Evolutionary conservation across 2,888 invertebrate genomes (phyloP).

Genomic region (Lysandra coridon): DNA sequence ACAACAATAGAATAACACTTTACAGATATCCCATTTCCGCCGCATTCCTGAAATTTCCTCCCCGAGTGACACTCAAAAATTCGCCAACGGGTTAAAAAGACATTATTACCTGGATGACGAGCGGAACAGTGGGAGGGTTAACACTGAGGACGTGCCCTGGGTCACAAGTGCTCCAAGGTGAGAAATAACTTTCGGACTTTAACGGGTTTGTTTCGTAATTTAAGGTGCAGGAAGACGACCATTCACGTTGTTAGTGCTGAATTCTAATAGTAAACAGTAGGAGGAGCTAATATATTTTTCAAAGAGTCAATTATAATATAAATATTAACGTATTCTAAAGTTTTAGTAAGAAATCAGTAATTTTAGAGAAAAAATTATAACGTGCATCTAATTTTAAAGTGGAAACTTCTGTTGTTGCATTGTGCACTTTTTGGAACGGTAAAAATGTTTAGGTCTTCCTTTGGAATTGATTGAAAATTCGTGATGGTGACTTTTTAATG

Average conservation of each 20-base stretch:
- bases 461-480: no score
- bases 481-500: no score
- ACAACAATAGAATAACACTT: not conserved
- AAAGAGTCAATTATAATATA: not conserved
- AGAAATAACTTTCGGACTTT: not conserved
- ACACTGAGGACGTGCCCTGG: not conserved
- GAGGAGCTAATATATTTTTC: not conserved
- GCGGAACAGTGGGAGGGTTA: constrained; percentile 1
- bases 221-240: not conserved
- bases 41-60: not conserved
- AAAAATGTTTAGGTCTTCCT: no score
- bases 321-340: no score
- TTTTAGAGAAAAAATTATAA: no score
- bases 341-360: no score
- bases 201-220: constrained; percentile 10
- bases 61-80: not conserved
- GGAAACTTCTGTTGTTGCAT: no score
- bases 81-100: constrained; percentile 15
- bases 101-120: constrained; percentile 22
- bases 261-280: not conserved
- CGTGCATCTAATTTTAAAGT: no score
- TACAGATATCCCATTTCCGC: not conserved
- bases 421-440: no score
- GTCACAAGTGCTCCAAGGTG: not conserved
- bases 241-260: not conserved